phyloP scores from a whole-genome alignment of 2,888 invertebrate genomes.

The Oligia strigilis region DNA sequence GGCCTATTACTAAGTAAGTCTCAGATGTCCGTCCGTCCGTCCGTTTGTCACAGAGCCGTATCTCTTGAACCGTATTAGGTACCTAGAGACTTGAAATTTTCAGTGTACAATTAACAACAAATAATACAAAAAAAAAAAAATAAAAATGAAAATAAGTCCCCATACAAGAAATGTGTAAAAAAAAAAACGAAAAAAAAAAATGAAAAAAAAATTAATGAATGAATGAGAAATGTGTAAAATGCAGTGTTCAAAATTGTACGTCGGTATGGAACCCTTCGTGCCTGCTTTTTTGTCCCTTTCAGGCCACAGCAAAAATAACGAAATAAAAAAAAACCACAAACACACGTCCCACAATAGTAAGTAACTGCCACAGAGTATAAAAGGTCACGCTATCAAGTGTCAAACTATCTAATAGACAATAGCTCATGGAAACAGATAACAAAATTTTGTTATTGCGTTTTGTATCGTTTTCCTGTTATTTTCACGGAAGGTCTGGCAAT shows the following conservation, averaged over 20 bases:
- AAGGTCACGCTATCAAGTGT: constrained; percentile 59
- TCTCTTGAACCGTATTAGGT: not conserved
- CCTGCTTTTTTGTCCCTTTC: not conserved
- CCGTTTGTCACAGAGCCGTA: not conserved
- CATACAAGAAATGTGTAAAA: not conserved
- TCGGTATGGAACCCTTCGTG: no score
- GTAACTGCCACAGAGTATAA: constrained; percentile 54
- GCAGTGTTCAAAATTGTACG: not conserved
- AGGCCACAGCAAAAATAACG: not conserved
- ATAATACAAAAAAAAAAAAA: not conserved
- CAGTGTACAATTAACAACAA: not conserved
- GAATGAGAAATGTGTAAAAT: not conserved
- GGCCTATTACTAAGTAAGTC: not conserved
- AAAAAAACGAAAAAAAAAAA: not conserved
- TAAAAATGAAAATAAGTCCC: not conserved
- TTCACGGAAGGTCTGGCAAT: constrained; percentile 17
- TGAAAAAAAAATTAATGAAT: not conserved
- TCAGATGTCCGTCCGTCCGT: not conserved
- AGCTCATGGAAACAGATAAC: constrained; percentile 61
- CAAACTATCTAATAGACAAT: constrained; percentile 66
- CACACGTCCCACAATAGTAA: constrained; percentile 36
- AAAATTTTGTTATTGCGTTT: constrained; percentile 56
- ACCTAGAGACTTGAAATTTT: not conserved
- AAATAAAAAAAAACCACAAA: constrained; percentile 26
- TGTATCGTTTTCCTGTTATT: constrained; percentile 60